Conservation (phyloP, 2,888 invertebrate genomes). For the Pristionchus entomophagus region DNA sequence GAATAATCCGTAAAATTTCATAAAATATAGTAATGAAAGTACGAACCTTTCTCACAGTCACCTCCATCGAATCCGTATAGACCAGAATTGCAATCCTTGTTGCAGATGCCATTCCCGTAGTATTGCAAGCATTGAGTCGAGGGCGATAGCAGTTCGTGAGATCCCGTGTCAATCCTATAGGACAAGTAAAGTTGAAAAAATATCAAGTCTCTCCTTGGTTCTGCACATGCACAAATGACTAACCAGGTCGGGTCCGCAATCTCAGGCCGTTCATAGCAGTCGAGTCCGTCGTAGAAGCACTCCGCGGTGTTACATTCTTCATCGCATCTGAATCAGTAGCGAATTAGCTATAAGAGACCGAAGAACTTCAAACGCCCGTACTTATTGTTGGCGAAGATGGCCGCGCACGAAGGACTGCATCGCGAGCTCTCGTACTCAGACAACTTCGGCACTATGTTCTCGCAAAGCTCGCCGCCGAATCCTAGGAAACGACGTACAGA, state of each 20-base stretch:
- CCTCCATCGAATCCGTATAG: constrained; percentile 15
- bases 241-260: no score
- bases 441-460: not conserved
- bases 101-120: not conserved
- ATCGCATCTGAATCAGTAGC: not conserved
- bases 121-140: not conserved
- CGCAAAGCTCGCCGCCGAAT: constrained; percentile 20
- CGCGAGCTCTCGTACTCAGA: not conserved
- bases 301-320: constrained; percentile 1
- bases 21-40: not conserved
- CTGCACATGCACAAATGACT: no score
- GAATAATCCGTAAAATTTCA: not conserved
- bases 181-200: not conserved
- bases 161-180: not conserved
- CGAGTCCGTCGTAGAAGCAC: constrained; percentile 40
- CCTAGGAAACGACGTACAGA: not conserved
- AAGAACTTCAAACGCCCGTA: no score
- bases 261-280: constrained; percentile 1
- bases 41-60: not conserved
- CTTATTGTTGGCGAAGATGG: not conserved
- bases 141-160: no score
- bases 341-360: no score
- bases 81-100: not conserved
- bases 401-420: not conserved
- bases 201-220: no score